Conservation (phyloP, 1,140 invertebrate species). For the Megathymus violae region DNA sequence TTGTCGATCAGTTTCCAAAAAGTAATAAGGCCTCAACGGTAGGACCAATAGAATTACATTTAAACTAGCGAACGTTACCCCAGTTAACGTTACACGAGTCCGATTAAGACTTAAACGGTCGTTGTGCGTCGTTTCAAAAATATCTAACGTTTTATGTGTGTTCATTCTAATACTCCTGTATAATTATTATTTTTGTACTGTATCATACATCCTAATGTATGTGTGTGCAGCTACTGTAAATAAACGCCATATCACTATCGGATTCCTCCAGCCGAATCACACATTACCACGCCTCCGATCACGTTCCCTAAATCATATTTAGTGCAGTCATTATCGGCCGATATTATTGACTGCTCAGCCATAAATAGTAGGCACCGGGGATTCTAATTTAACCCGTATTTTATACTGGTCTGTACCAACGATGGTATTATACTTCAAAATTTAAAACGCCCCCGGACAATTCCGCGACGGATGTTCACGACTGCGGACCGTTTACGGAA, state of each 20-base stretch:
- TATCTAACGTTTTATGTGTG: too few species aligned
- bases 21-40: too few species aligned
- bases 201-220: too few species aligned
- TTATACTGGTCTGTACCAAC: conserved; percentile 40
- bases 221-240: conserved; percentile 14
- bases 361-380: conserved; percentile 62
- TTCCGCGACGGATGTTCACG: not conserved
- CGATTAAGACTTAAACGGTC: too few species aligned
- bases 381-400: conserved; percentile 56
- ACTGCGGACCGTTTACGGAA: not conserved
- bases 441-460: conserved; percentile 2
- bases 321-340: conserved; percentile 67
- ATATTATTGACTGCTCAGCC: conserved; percentile 63
- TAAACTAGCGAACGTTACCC: too few species aligned
- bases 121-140: too few species aligned
- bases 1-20: too few species aligned
- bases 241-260: conserved; percentile 16
- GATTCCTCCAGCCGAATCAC: conserved; percentile 42
- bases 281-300: conserved; percentile 47
- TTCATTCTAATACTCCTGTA: too few species aligned
- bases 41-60: too few species aligned
- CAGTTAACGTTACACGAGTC: too few species aligned
- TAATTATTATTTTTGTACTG: too few species aligned
- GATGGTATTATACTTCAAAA: conserved; percentile 20
- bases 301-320: conserved; percentile 75